Evolutionary conservation across 2,797 vertebrate species (phyloP).

Genomic region (Siniperca scherzeri): DNA sequence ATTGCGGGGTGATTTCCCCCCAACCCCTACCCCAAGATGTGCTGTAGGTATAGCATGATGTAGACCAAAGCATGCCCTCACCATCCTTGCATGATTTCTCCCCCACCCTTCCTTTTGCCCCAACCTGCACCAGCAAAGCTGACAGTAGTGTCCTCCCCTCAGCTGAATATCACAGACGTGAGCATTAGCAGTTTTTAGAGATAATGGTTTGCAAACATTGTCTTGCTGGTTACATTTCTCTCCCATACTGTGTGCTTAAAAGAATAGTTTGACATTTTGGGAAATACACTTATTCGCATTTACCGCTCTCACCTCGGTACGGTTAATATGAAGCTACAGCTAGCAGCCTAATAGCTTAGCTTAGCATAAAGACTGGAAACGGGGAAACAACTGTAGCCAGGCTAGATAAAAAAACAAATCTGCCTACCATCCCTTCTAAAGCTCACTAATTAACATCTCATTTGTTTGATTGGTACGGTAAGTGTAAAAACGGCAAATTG

Average conservation of each 20-base stretch:
- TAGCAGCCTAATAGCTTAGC: neutral
- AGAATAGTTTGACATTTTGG: neutral
- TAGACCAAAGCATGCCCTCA: constrained; percentile 68
- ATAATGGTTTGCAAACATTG: neutral
- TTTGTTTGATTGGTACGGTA: neutral
- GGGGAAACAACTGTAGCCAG: neutral
- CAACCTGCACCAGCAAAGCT: neutral
- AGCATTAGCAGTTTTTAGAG: neutral
- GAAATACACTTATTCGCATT: neutral
- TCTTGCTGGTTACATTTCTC: neutral
- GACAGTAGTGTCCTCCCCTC: neutral
- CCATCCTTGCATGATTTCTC: constrained; percentile 54
- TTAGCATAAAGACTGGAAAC: neutral
- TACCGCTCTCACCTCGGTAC: no score
- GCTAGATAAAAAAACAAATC: neutral
- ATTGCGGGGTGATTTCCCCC: constrained; percentile 84
- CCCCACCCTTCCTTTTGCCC: neutral
- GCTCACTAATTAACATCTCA: neutral
- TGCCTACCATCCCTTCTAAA: neutral
- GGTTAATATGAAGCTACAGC: no score
- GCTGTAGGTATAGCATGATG: constrained; percentile 91
- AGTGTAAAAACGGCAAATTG: neutral
- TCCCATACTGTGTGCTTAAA: neutral
- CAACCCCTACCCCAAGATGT: constrained; percentile 83
- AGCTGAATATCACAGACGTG: constrained; percentile 1